phyloP scores from a whole-genome alignment of 2,888 invertebrate genomes.

The Petrolisthes manimaculis region DNA sequence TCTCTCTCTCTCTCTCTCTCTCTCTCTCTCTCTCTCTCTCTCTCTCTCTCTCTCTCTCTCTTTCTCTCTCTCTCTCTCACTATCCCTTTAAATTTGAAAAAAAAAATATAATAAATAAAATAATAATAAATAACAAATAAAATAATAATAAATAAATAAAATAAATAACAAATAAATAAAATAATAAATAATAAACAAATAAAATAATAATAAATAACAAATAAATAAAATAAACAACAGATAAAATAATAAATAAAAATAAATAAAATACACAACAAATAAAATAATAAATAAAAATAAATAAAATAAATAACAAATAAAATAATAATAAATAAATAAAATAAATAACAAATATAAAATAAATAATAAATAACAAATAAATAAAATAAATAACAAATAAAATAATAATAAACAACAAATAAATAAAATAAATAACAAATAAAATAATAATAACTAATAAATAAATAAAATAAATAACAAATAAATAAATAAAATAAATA shows the following conservation, averaged over 20 bases:
- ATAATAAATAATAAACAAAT: background rate
- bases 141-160: background rate
- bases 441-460: background rate
- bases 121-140: background rate
- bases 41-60: no score
- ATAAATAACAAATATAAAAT: background rate
- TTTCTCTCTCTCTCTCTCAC: no score
- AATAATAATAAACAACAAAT: background rate
- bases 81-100: background rate
- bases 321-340: no score
- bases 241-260: background rate
- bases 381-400: background rate
- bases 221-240: background rate
- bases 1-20: no score
- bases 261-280: no score
- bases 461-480: background rate
- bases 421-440: background rate
- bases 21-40: no score
- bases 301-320: background rate
- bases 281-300: background rate
- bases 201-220: background rate
- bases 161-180: background rate
- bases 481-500: background rate
- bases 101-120: background rate
- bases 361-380: background rate